A percentile compares a stretch with the other conserved stretches of the same genome.
phyloP scores from a whole-genome alignment of 1,140 invertebrate species.

The Popillia japonica region DNA sequence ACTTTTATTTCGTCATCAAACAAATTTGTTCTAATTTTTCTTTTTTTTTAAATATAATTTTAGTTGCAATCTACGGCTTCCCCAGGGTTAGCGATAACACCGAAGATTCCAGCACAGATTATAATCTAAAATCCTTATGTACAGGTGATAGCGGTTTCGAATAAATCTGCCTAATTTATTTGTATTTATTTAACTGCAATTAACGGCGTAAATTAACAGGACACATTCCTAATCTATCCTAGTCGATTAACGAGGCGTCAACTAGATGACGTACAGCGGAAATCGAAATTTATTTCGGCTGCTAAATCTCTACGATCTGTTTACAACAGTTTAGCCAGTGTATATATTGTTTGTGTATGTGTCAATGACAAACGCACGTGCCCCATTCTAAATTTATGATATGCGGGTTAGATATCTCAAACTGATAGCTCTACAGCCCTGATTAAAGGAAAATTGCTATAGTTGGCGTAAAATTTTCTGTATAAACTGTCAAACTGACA shows the following conservation, averaged over 20 bases:
- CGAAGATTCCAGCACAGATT: background rate
- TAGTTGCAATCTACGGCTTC: background rate
- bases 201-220: background rate
- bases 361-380: too few species aligned
- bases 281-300: background rate
- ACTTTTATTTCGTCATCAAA: background rate
- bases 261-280: background rate
- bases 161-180: background rate
- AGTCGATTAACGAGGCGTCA: background rate
- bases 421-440: too few species aligned
- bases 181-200: background rate
- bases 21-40: background rate
- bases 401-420: too few species aligned
- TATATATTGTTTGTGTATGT: background rate
- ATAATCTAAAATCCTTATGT: background rate
- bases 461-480: too few species aligned
- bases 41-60: too few species aligned
- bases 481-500: too few species aligned
- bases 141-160: background rate
- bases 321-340: background rate
- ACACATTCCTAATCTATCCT: background rate
- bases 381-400: too few species aligned
- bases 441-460: too few species aligned
- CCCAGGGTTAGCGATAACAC: background rate
- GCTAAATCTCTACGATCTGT: background rate